Evolutionary conservation across 1,140 invertebrate genomes (phyloP), one percentile per base, ranked within the genome.

Genomic region (Drosophila mauritiana): DNA sequence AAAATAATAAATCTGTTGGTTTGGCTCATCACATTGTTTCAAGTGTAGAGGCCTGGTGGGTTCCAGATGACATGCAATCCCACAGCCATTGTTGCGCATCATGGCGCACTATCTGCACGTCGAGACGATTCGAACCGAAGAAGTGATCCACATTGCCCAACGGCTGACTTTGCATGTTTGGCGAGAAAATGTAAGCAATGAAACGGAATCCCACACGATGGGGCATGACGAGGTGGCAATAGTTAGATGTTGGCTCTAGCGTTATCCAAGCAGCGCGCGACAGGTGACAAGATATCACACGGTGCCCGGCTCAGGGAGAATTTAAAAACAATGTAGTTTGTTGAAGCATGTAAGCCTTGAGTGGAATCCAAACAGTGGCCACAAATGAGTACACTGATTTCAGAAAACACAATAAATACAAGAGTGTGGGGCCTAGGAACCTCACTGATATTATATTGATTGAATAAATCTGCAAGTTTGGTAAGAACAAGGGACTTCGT

Each of bases 131-230:
- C 61, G 78, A 72, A 67, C 76, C 62, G 83, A 79, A 79, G 83
- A 88, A 88, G 83, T 88, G 83, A 69, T 76, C 83, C 79, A 88
- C 61, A 79, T 88, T 64, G 49, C 56, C 48, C 25, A 45, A 34
- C 53, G 57, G 75, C 70, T 75, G 59, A 84, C 65, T 80, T 83
- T 55, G 80, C 80, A 83, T 85, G 80, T 85, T 85, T 85, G 27
- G 43, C 54, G 48, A 42, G 68, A 85, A 65, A 52, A 42, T 68
- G 46, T 42, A 27, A 53, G 20, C 64, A 45, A 20, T 68, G 81
- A 86, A 88, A 83, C 79, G 63, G 46, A 88, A 88, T 88, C 81
- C 69, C 84, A 84, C 64, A 89, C 76, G 80, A 89, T 80, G 72
- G 68, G 52, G 31, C 78, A 58, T 78, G 52, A 42, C 27, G 39